Percentiles rank a stretch among this genome's conserved stretches.
Conservation (phyloP, 2,888 invertebrate genomes). For the Vannuccia rotundouncinata region DNA sequence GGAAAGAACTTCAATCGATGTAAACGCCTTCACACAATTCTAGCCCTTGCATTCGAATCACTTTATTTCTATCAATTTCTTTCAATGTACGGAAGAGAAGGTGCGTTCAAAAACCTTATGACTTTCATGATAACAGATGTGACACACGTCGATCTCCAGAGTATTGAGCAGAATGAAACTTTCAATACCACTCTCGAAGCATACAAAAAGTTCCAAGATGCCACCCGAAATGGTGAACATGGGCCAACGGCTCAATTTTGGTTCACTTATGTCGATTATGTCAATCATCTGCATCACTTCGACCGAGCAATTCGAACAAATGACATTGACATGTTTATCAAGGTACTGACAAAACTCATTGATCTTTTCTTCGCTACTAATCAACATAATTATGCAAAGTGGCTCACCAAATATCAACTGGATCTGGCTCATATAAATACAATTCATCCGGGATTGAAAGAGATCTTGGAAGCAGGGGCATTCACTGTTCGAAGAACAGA, state of each 20-base stretch:
- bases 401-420: constrained; percentile 42
- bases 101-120: background rate
- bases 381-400: constrained; percentile 41
- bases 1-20: constrained; percentile 42
- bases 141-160: background rate
- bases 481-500: too few species aligned
- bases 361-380: constrained; percentile 42
- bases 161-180: background rate
- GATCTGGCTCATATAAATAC: too few species aligned
- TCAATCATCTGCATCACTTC: constrained; percentile 12
- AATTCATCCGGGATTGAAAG: too few species aligned
- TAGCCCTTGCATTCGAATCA: constrained; percentile 35
- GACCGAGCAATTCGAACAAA: constrained; percentile 39
- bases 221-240: constrained; percentile 40
- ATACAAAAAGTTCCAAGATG: constrained; percentile 35
- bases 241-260: constrained; percentile 41
- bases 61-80: constrained; percentile 28
- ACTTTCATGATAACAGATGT: background rate
- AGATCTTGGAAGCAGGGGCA: too few species aligned
- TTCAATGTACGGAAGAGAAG: background rate
- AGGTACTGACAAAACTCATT: constrained; percentile 37
- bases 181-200: background rate
- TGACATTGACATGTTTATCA: constrained; percentile 40
- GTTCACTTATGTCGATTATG: constrained; percentile 40
- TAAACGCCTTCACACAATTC: constrained; percentile 42